Base-by-base conservation (phyloP, 2,888 invertebrate species). In the Thymelicus lineola region DNA sequence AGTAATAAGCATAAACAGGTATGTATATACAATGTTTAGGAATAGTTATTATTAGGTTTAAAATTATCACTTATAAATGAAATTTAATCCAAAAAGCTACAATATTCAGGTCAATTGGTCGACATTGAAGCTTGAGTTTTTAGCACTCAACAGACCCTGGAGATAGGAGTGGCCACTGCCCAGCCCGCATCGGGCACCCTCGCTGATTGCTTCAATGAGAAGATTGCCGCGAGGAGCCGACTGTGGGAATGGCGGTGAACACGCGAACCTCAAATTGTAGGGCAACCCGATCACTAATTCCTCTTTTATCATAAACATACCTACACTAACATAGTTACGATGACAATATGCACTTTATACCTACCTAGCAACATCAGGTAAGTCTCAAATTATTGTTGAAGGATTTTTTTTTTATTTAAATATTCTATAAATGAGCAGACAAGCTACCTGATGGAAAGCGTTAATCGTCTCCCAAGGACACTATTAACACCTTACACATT, bases 181-280 rank as follows among this genome's bases (percentile, higher is more conserved):
- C 28, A 28, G 71, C 79, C 79, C 79, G 79, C 75, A 77, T 77
- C 70, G 74, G 75, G 76, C 76, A 76, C 77, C 75, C 77, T 76
- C 70, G 71, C 76, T 80, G 79, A 82, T 82, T 82, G 80, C 62
- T 77, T 79, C 78, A 81, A 82, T 82, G 80, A 81, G 81, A 82
- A 80, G 79, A 82, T 82, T 82, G 81, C 78, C 73, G 73, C 72
- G 72, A 73, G 71, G 66, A 70, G 75, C 35, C 7, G 71, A 72
- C 73, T 79, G 77, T 76, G 77, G 77, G 77, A 79, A 79, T 76
- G 72, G 75, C 74, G 73, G 68, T 50, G 61, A 76, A 73, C 79
- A 80, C 80, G 81, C 80, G 77, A 80, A 73, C 69, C 65, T 48
- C 55, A 55, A 28, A 28, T 28, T 20, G 20, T 28, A 55, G 20